Conservation (phyloP, 2,797 vertebrate genomes). For the Columba guinea region DNA sequence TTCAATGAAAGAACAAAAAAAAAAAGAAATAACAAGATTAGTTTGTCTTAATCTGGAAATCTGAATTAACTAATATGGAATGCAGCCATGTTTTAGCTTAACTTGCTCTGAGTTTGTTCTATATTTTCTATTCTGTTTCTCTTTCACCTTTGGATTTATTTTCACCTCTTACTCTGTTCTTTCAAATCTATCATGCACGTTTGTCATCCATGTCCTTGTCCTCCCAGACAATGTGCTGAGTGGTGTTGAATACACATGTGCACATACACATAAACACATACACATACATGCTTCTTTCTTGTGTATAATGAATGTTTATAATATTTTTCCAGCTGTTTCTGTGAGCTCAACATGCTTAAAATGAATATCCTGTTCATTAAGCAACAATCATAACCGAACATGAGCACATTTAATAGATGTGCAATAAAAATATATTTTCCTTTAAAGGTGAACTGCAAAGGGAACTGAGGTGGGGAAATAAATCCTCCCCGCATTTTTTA, state of each 20-base stretch:
- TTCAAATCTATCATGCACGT: neutral
- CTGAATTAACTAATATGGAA: neutral
- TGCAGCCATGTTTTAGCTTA: neutral
- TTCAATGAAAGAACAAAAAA: neutral
- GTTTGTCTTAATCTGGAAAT: neutral
- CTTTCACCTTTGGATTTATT: slow-evolving; percentile 2
- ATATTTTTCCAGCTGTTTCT: slow-evolving; percentile 50
- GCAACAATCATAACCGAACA: slow-evolving; percentile 1
- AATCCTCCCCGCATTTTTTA: neutral
- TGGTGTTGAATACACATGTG: neutral
- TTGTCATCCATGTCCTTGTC: neutral
- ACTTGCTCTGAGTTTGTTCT: neutral
- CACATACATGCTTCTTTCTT: neutral
- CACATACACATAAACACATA: neutral
- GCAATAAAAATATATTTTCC: neutral
- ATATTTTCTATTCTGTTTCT: neutral
- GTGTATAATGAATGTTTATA: neutral
- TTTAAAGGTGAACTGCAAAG: slow-evolving; percentile 1
- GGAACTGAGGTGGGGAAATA: neutral
- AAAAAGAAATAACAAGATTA: neutral
- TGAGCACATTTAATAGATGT: neutral
- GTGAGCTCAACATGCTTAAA: neutral
- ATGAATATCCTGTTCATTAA: slow-evolving; percentile 18
- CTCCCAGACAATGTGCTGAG: neutral
- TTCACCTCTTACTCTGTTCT: neutral